These are phyloP conservation scores for Erpetoichthys calabaricus DNA, from an alignment of 2,797 vertebrate genomes.

Conservation along the genomic window DNA sequence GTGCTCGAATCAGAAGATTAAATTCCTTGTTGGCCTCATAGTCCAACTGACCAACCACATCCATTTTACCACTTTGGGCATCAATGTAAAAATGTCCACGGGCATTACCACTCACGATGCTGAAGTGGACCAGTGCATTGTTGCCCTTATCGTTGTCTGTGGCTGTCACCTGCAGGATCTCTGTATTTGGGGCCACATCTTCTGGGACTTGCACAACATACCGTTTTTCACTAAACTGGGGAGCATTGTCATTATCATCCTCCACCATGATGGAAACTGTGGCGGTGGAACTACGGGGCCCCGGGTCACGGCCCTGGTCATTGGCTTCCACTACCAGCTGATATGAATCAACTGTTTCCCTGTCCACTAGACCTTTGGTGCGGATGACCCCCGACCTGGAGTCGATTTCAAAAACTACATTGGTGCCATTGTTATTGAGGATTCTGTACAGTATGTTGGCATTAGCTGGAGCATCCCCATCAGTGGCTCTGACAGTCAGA, in stretches of 20 bases:
- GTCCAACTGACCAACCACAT: constrained; percentile 76
- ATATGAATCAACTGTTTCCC: constrained; percentile 71
- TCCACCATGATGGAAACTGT: constrained; percentile 73
- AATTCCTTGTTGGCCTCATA: constrained; percentile 87
- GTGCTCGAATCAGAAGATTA: constrained; percentile 71
- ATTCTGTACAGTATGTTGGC: constrained; percentile 82
- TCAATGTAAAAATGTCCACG: constrained; percentile 91
- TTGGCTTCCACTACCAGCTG: constrained; percentile 72
- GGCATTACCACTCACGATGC: constrained; percentile 92
- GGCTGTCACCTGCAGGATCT: constrained; percentile 72
- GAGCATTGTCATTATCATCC: constrained; percentile 85
- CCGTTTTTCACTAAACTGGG: constrained; percentile 85
- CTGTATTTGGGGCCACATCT: constrained; percentile 59
- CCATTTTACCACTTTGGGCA: constrained; percentile 78
- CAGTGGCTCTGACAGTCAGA: constrained; percentile 81
- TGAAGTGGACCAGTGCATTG: constrained; percentile 84
- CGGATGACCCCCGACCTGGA: constrained; percentile 79
- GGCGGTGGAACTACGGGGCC: constrained; percentile 72
- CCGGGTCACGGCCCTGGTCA: constrained; percentile 78
- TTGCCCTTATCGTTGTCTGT: constrained; percentile 74
- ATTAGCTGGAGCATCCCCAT: constrained; percentile 72
- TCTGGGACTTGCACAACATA: constrained; percentile 77
- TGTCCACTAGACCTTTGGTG: constrained; percentile 72
- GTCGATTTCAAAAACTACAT: constrained; percentile 79
- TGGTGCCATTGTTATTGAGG: constrained; percentile 51